Evolutionary conservation across 2,113 vertebrate species (phyloP).

Genomic region (Epinephelus cyanopodus): DNA sequence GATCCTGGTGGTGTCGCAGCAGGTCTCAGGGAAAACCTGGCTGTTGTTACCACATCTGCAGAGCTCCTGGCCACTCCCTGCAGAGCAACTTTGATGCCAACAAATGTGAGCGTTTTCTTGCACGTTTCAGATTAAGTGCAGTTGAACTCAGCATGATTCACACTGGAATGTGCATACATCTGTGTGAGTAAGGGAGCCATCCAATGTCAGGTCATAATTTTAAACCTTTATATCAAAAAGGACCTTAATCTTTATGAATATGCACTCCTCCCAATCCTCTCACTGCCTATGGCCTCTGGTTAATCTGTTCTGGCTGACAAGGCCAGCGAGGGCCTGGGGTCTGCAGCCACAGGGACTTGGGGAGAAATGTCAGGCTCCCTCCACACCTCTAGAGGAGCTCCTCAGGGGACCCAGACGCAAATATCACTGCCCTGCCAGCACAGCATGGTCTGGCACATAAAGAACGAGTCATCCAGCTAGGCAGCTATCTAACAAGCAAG

Average conservation of each 20-base stretch:
- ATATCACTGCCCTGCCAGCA: conserved; percentile 71
- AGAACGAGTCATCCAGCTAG: conserved; percentile 46
- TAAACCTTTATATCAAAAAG: conserved; percentile 40
- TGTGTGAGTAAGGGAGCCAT: conserved; percentile 18
- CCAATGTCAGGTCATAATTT: conserved; percentile 25
- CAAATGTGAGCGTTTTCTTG: conserved; percentile 28
- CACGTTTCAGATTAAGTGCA: conserved; percentile 23
- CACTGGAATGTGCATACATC: conserved; percentile 8
- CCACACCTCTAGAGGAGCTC: conserved; percentile 69
- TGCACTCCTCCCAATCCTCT: conserved; percentile 34
- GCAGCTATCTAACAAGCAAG: conserved; percentile 29
- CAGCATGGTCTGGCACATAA: conserved; percentile 66
- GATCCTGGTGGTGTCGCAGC: conserved; percentile 52
- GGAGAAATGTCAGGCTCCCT: conserved; percentile 78
- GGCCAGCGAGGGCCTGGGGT: conserved; percentile 65
- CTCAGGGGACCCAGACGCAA: conserved; percentile 69
- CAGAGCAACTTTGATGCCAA: conserved; percentile 33
- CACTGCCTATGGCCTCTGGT: conserved; percentile 47
- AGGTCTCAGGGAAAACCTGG: conserved; percentile 41
- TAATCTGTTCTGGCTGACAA: conserved; percentile 75
- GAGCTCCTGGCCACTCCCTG: conserved; percentile 24
- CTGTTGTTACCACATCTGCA: conserved; percentile 62
- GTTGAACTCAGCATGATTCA: conserved; percentile 17
- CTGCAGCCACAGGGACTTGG: conserved; percentile 63
- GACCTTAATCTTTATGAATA: conserved; percentile 54